A percentile compares a stretch with the other conserved stretches of the same genome.
These are phyloP conservation scores for Valencia hispanica DNA, from an alignment of 2,797 vertebrate genomes.

Conservation along the genomic window DNA sequence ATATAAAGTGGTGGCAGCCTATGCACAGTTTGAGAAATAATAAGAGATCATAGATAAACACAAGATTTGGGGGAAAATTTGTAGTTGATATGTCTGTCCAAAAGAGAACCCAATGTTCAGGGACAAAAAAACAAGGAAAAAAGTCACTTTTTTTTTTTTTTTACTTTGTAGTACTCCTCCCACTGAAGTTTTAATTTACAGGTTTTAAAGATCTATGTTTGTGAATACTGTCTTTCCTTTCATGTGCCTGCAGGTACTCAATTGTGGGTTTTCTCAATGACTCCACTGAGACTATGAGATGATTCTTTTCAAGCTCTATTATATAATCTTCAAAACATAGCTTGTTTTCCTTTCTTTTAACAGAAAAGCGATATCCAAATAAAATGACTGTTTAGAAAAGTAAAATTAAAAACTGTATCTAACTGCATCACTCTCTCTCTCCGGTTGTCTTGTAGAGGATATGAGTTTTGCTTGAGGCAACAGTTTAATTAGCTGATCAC, in stretches of 20 bases:
- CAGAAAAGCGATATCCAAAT: conserved; percentile 29
- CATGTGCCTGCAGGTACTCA: conserved; percentile 4
- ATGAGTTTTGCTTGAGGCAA: conserved; percentile 50
- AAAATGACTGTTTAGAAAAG: conserved; percentile 36
- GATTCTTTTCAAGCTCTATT: conserved; percentile 29
- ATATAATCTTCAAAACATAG: conserved; percentile 29
- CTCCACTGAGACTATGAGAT: conserved; percentile 6
- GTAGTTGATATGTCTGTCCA: not conserved
- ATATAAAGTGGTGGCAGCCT: not conserved
- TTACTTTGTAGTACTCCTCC: not conserved
- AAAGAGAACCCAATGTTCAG: not conserved
- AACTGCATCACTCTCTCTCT: conserved; percentile 25
- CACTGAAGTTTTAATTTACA: conserved; percentile 4
- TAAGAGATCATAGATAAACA: not conserved
- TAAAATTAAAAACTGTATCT: conserved; percentile 31
- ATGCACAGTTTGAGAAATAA: not conserved
- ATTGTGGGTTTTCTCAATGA: conserved; percentile 1
- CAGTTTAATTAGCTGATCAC: conserved; percentile 63
- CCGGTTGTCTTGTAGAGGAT: conserved; percentile 19
- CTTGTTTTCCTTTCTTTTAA: conserved; percentile 29
- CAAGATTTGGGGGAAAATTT: not conserved
- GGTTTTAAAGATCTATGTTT: not conserved
- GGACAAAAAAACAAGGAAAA: not conserved
- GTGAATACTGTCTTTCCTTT: not conserved
- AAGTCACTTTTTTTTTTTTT: not conserved